Conservation (phyloP, 2,888 invertebrate species). For the Melikaiella ostensackeni region DNA sequence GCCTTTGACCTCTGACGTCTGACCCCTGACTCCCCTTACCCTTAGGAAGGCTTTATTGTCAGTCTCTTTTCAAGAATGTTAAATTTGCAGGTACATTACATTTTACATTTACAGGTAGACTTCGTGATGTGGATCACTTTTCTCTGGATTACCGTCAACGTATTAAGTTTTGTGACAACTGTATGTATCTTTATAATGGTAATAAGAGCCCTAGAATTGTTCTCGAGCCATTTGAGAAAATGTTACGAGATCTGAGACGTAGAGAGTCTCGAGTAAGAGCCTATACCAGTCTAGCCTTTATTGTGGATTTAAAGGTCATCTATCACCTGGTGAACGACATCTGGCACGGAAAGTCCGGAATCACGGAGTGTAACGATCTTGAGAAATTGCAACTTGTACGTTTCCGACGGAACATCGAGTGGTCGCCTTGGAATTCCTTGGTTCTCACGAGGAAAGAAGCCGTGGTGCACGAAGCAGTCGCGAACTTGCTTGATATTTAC, state of each 20-base stretch:
- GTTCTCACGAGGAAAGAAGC: constrained; percentile 90
- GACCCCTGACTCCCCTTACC: too few relatives aligned
- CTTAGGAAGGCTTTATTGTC: too few relatives aligned
- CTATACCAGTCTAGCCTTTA: constrained; percentile 85
- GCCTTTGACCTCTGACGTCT: too few relatives aligned
- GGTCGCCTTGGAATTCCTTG: constrained; percentile 97
- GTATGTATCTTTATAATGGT: constrained; percentile 41
- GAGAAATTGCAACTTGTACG: constrained; percentile 87
- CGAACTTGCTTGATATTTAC: constrained; percentile 77
- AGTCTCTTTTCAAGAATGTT: too few relatives aligned
- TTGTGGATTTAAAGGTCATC: constrained; percentile 88
- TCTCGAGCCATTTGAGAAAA: constrained; percentile 83
- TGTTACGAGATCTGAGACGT: constrained; percentile 85
- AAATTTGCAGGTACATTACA: too few relatives aligned
- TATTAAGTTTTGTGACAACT: constrained; percentile 50
- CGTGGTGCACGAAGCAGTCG: constrained; percentile 83
- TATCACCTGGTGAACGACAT: constrained; percentile 90
- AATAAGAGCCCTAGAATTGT: constrained; percentile 53
- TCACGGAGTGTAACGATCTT: constrained; percentile 88
- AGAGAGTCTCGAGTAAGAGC: constrained; percentile 47
- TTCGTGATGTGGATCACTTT: constrained; percentile 52
- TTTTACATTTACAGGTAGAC: constrained; percentile 26
- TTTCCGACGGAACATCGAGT: constrained; percentile 87
- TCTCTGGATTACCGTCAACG: constrained; percentile 39
- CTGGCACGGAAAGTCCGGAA: constrained; percentile 92